Conservation (phyloP, 2,888 invertebrate species). For the Drosophila affinis region DNA sequence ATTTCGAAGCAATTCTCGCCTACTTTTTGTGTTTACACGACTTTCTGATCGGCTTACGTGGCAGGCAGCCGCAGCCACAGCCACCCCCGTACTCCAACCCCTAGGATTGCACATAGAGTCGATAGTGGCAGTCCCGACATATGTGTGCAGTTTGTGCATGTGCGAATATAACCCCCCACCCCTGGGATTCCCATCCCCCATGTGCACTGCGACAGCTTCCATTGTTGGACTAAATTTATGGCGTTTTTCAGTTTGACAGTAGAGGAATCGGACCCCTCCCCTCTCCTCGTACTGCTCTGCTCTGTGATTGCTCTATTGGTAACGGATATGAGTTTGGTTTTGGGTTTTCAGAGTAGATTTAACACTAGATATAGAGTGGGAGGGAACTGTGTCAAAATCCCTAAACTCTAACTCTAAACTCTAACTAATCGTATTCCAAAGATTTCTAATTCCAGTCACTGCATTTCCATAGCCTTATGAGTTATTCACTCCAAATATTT, state of each 20-base stretch:
- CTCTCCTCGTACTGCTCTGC: slow-evolving; percentile 6
- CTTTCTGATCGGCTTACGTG: slow-evolving; percentile 70
- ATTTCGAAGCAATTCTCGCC: slow-evolving; percentile 13
- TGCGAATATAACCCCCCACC: slow-evolving; percentile 61
- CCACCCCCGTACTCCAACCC: slow-evolving; percentile 59
- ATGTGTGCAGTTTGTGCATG: slow-evolving; percentile 73
- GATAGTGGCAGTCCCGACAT: slow-evolving; percentile 55
- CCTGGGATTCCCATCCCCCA: slow-evolving; percentile 16
- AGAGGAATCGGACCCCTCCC: slow-evolving; percentile 19
- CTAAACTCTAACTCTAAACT: too few species aligned
- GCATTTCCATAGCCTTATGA: neutral
- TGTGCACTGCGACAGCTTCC: slow-evolving; percentile 31
- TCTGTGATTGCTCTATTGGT: slow-evolving; percentile 19
- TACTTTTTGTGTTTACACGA: slow-evolving; percentile 54
- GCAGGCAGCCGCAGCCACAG: neutral
- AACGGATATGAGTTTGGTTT: slow-evolving; percentile 12
- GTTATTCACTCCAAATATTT: neutral
- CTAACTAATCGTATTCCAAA: neutral
- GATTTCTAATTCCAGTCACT: neutral
- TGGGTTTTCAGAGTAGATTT: slow-evolving; percentile 33
- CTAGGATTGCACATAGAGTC: neutral
- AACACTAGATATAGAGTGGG: slow-evolving; percentile 10
- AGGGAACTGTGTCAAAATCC: too few species aligned
- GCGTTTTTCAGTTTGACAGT: slow-evolving; percentile 80
- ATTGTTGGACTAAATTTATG: slow-evolving; percentile 76